phyloP scores from a whole-genome alignment of 2,797 vertebrate genomes.

The Discoglossus pictus region DNA sequence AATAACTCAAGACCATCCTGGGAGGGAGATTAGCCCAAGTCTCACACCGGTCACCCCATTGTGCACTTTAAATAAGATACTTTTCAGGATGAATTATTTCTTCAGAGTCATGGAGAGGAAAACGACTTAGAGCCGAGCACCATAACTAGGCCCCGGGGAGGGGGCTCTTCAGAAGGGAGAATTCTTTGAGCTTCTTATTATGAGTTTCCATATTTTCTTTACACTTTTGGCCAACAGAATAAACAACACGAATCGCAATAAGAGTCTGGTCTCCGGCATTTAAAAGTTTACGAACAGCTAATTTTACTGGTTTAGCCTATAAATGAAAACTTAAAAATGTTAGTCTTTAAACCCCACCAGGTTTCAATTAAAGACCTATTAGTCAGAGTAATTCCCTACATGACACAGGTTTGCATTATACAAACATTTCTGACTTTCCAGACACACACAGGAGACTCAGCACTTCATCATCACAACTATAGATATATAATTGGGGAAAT shows the following conservation, averaged over 20 bases:
- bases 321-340: slow-evolving; percentile 67
- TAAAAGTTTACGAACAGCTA: slow-evolving; percentile 52
- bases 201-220: slow-evolving; percentile 20
- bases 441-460: slow-evolving; percentile 64
- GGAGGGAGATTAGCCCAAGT: slow-evolving; percentile 19
- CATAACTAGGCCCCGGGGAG: slow-evolving; percentile 10
- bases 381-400: slow-evolving; percentile 76
- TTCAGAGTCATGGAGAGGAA: slow-evolving; percentile 36
- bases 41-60: slow-evolving; percentile 20
- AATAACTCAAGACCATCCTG: slow-evolving; percentile 3
- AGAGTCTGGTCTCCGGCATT: slow-evolving; percentile 41
- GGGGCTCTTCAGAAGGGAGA: neutral
- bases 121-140: slow-evolving; percentile 29
- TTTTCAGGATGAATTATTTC: slow-evolving; percentile 33
- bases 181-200: neutral
- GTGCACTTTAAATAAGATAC: slow-evolving; percentile 34
- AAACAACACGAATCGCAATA: slow-evolving; percentile 43
- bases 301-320: slow-evolving; percentile 69
- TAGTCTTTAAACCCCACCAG: slow-evolving; percentile 72
- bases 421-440: slow-evolving; percentile 74
- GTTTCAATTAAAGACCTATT: slow-evolving; percentile 75
- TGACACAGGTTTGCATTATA: slow-evolving; percentile 73
- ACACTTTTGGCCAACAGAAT: slow-evolving; percentile 19
- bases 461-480: slow-evolving; percentile 68
- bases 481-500: slow-evolving; percentile 69